Percentiles rank a stretch among this genome's conserved stretches.
Conservation (phyloP, 1,140 invertebrate species). For the Solen grandis region DNA sequence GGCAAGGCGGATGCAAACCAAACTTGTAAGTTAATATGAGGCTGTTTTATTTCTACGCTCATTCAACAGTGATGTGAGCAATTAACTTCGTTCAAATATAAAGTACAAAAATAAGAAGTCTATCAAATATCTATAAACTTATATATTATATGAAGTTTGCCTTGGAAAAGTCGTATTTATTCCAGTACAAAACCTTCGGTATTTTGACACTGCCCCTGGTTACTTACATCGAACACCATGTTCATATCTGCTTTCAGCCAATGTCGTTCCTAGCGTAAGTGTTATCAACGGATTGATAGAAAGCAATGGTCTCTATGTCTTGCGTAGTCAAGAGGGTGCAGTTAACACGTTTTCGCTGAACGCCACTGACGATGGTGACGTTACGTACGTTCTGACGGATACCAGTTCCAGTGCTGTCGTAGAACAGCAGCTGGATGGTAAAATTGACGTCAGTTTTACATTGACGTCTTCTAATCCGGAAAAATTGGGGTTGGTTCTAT, state of each 20-base stretch:
- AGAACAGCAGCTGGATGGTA: constrained; percentile 7
- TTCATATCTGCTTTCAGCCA: constrained; percentile 14
- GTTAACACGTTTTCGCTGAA: not conserved
- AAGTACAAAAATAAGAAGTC: too few relatives aligned
- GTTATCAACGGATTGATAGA: not conserved
- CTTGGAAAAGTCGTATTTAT: too few relatives aligned
- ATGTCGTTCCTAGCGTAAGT: not conserved
- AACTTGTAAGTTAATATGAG: too few relatives aligned
- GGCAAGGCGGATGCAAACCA: too few relatives aligned
- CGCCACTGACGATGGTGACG: constrained; percentile 14
- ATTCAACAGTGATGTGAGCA: too few relatives aligned
- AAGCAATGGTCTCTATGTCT: not conserved
- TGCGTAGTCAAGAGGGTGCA: not conserved
- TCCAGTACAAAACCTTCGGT: too few relatives aligned
- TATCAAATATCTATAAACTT: too few relatives aligned
- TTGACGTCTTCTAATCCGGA: not conserved
- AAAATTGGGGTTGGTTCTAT: not conserved
- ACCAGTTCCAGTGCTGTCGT: constrained; percentile 8
- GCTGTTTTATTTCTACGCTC: too few relatives aligned
- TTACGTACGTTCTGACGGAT: constrained; percentile 9
- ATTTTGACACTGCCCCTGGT: too few relatives aligned
- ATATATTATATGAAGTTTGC: too few relatives aligned
- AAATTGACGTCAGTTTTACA: constrained; percentile 8
- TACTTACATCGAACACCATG: too few relatives aligned
- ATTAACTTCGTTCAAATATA: too few relatives aligned